phyloP scores from a whole-genome alignment of 2,113 vertebrate species.

The Pao palembangensis region DNA sequence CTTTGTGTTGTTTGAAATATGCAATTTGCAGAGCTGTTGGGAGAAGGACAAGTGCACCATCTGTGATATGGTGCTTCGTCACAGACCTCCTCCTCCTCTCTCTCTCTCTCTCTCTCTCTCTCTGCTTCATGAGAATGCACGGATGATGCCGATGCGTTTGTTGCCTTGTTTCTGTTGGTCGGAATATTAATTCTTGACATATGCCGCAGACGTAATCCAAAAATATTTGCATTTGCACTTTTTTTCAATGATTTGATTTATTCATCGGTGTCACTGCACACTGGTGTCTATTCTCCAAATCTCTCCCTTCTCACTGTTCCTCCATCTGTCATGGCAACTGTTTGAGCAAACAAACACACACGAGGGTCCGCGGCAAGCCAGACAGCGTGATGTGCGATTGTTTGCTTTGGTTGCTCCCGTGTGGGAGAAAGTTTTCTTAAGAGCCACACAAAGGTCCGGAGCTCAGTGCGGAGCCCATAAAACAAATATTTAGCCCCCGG shows the following conservation, averaged over 20 bases:
- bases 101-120: conserved; percentile 16
- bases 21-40: conserved; percentile 51
- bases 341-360: conserved; percentile 69
- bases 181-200: too few relatives aligned
- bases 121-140: not conserved
- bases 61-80: conserved; percentile 54
- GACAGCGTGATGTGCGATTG: conserved; percentile 61
- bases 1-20: conserved; percentile 11
- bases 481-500: conserved; percentile 72
- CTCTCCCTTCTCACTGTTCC: conserved; percentile 37
- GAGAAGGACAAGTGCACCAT: conserved; percentile 63
- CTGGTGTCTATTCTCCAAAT: not conserved
- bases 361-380: conserved; percentile 49
- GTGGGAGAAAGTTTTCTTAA: conserved; percentile 72
- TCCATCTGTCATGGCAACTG: conserved; percentile 65
- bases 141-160: too few relatives aligned
- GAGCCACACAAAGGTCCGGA: conserved; percentile 63
- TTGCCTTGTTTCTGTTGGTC: too few relatives aligned
- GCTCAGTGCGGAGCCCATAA: conserved; percentile 61
- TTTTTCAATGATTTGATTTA: too few relatives aligned
- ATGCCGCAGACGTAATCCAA: too few relatives aligned
- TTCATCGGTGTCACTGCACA: too few relatives aligned
- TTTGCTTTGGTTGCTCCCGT: conserved; percentile 70
- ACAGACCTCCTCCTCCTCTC: conserved; percentile 33
- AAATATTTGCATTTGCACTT: too few relatives aligned